Evolutionary conservation across 2,888 invertebrate species (phyloP), one percentile per base, ranked within the genome.

Genomic region (Stomorhina lunata): DNA sequence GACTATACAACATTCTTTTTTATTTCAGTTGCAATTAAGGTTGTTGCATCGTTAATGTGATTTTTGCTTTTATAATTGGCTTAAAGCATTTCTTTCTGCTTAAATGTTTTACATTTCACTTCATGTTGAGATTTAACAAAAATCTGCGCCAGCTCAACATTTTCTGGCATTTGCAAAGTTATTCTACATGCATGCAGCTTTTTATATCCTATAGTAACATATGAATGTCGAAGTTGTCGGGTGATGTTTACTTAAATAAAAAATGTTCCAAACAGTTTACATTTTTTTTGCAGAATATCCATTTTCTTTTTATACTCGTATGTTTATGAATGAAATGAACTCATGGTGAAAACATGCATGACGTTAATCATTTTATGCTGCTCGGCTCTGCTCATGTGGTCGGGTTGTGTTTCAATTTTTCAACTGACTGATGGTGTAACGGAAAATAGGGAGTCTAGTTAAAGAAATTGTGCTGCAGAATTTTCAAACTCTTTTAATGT

Each of bases 1-100:
- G n/a, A n/a, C n/a, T n/a, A n/a, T n/a, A n/a, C n/a, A n/a, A n/a
- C n/a, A n/a, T n/a, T n/a, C n/a, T n/a, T n/a, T 27, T 34, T 48
- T 57, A 69, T 29, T 32, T 5, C 34, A 22, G 55, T 22, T 6
- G 34, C 27, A 32, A 48, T 63, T 76, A n/a, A n/a, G n/a, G n/a
- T 57, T 43, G 48, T 37, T 50, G 34, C 63, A 45, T 40, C 17
- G 9, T 40, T 43, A 72, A 66, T 77, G 17, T 65, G 25, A 73
- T 69, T 82, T 63, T 82, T 61, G 72, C 72, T 73, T 68, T 69
- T 80, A 72, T 77, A 80, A 79, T 80, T 69, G 76, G 76, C 71
- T 83, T 68, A 71, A 80, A 53, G 65, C 15, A 55, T 37, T 25
- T 68, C 22, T 66, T 50, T 22, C 66, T 50, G 17, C 20, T 43